Evolutionary conservation across 2,888 invertebrate genomes (phyloP).

Genomic region (Luperina testacea): DNA sequence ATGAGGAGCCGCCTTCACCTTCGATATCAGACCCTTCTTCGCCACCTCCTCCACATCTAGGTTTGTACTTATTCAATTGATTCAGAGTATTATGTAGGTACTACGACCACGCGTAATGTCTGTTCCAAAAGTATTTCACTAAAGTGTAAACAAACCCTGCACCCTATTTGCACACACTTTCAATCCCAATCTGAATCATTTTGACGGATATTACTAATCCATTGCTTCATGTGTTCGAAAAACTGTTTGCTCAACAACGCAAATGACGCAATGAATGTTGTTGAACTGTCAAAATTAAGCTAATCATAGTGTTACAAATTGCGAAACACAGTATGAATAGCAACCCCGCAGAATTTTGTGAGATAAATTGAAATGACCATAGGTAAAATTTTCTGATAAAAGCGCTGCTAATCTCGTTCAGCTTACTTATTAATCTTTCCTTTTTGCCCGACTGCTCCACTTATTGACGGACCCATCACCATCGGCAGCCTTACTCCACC

Average conservation of each 20-base stretch:
- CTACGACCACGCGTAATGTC: not conserved
- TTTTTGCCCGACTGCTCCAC: too few species aligned
- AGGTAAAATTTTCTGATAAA: not conserved
- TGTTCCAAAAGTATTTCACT: not conserved
- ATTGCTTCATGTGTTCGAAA: too few species aligned
- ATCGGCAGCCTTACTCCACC: too few species aligned
- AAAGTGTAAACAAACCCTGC: not conserved
- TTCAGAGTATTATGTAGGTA: not conserved
- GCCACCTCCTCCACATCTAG: not conserved
- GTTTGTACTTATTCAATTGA: constrained; percentile 13
- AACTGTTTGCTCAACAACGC: too few species aligned
- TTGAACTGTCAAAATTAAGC: too few species aligned
- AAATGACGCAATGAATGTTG: too few species aligned
- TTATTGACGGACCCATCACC: too few species aligned
- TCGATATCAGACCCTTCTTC: not conserved
- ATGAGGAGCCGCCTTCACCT: not conserved
- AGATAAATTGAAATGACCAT: not conserved
- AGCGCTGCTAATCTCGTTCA: not conserved
- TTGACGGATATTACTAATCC: too few species aligned
- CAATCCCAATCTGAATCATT: too few species aligned
- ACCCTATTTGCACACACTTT: too few species aligned
- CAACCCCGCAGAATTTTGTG: not conserved
- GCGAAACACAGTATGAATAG: too few species aligned
- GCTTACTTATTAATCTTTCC: not conserved
- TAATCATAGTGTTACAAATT: too few species aligned